These are phyloP conservation scores for Drosophila diplacantha DNA, from an alignment of 2,888 invertebrate genomes.

Conservation along the genomic window DNA sequence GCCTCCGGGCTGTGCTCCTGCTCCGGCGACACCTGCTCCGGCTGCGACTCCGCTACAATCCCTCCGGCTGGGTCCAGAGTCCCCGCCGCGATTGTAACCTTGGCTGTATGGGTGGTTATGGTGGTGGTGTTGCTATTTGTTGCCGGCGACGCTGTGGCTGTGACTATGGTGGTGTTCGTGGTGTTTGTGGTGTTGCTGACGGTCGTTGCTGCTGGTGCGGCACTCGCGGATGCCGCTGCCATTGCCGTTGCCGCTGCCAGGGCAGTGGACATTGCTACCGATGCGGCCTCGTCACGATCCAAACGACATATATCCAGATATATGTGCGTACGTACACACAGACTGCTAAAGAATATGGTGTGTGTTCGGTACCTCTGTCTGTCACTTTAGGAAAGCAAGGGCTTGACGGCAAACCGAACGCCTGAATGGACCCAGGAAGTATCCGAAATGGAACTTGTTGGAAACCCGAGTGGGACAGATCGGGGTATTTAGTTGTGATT, in stretches of 20 bases:
- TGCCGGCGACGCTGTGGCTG: slow-evolving; percentile 31
- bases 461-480: background rate
- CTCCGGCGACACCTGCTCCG: background rate
- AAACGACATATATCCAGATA: slow-evolving; percentile 61
- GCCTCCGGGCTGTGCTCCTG: background rate
- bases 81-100: slow-evolving; percentile 16
- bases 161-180: slow-evolving; percentile 34
- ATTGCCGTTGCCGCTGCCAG: slow-evolving; percentile 51
- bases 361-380: slow-evolving; percentile 50
- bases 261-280: slow-evolving; percentile 68
- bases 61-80: background rate
- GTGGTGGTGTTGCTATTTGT: slow-evolving; percentile 19
- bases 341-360: slow-evolving; percentile 58
- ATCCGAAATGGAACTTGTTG: background rate
- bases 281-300: slow-evolving; percentile 49
- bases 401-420: slow-evolving; percentile 62
- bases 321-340: slow-evolving; percentile 51
- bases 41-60: background rate
- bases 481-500: background rate
- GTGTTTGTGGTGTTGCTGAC: slow-evolving; percentile 22
- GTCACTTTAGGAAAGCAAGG: slow-evolving; percentile 55
- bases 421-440: slow-evolving; percentile 19
- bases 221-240: slow-evolving; percentile 29
- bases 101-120: slow-evolving; percentile 6
- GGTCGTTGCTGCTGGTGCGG: slow-evolving; percentile 24